Evolutionary conservation across 2,888 invertebrate genomes (phyloP).

Genomic region (Archips crataeganus): DNA sequence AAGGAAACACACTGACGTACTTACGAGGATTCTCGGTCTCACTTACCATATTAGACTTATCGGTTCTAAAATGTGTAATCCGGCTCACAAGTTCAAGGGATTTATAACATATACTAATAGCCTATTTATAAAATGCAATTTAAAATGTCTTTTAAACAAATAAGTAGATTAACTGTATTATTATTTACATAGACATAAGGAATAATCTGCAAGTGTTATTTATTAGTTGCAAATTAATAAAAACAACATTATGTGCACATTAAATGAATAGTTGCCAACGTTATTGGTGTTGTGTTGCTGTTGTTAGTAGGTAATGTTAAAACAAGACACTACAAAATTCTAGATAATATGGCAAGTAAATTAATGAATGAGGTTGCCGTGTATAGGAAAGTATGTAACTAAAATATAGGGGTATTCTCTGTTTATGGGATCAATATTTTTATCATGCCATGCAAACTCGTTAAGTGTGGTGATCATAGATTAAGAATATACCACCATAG

Average conservation of each 20-base stretch:
- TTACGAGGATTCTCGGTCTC: background rate
- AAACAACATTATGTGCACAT: background rate
- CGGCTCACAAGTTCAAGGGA: background rate
- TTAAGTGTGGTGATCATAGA: background rate
- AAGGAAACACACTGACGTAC: background rate
- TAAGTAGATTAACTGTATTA: background rate
- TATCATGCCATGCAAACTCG: background rate
- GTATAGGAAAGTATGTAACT: background rate
- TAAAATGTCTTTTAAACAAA: background rate
- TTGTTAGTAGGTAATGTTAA: constrained; percentile 35
- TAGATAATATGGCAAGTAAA: background rate
- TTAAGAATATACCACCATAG: too few species aligned
- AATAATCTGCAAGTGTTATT: background rate
- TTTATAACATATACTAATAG: background rate
- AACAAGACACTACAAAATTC: constrained; percentile 5
- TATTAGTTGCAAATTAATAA: background rate
- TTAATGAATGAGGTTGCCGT: background rate
- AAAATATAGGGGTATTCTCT: background rate
- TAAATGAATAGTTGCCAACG: background rate
- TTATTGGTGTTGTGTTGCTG: constrained; percentile 15
- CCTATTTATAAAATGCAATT: background rate
- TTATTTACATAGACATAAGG: background rate
- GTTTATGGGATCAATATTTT: background rate
- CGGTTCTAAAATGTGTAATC: background rate
- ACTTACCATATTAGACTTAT: background rate